These are phyloP conservation scores for Natator depressus DNA, from an alignment of 2,113 vertebrate genomes.

Conservation along the genomic window DNA sequence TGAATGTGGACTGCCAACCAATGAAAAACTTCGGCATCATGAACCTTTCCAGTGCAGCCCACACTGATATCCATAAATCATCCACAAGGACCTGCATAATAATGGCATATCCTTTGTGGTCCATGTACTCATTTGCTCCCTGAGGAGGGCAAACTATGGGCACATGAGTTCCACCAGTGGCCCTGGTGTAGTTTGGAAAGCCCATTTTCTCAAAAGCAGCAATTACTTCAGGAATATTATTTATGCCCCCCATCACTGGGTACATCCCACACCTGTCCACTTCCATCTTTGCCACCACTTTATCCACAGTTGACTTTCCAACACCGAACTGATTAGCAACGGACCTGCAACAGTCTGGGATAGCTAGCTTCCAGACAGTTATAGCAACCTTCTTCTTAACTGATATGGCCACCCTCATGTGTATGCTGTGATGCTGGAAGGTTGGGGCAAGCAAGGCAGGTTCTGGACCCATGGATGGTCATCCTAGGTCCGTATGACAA, in stretches of 20 bases:
- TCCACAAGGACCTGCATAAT: background rate
- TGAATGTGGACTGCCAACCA: background rate
- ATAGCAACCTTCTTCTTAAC: background rate
- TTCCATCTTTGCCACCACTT: background rate
- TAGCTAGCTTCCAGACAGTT: background rate
- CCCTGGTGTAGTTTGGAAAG: too few relatives aligned
- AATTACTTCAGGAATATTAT: background rate
- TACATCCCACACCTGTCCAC: background rate
- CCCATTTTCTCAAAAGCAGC: too few relatives aligned
- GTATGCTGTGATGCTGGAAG: too few relatives aligned
- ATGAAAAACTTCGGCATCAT: background rate
- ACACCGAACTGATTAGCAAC: background rate
- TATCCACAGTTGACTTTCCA: background rate
- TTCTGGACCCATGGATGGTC: too few relatives aligned
- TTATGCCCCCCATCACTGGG: background rate
- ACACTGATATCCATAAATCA: background rate
- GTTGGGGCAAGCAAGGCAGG: too few relatives aligned
- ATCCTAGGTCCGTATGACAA: too few relatives aligned
- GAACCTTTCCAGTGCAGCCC: background rate
- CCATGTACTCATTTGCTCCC: background rate
- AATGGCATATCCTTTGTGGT: background rate
- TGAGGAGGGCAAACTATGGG: background rate
- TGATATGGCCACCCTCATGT: background rate
- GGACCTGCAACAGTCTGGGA: background rate
- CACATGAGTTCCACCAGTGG: background rate